These are phyloP conservation scores for Terrapene triunguis DNA, from an alignment of 2,113 vertebrate species.

Conservation along the genomic window DNA sequence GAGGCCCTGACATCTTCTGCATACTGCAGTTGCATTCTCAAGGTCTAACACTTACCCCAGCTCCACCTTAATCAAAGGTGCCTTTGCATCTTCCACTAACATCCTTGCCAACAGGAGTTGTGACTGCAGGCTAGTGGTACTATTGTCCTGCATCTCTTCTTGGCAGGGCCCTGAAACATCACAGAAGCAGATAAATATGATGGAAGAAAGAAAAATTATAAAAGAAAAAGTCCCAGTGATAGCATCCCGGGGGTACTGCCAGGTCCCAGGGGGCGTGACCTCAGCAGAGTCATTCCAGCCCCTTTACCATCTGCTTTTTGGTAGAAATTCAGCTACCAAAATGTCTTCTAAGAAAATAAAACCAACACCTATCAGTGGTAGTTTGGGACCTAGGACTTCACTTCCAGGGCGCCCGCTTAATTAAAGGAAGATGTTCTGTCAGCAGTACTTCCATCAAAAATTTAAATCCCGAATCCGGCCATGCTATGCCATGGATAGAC, in stretches of 20 bases:
- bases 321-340: background rate
- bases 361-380: rapidly evolving
- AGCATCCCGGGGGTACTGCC: background rate
- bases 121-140: background rate
- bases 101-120: background rate
- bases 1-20: background rate
- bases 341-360: background rate
- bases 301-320: background rate
- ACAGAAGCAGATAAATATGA: background rate
- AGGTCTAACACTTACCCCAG: background rate
- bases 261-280: background rate
- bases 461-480: background rate
- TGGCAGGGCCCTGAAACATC: background rate
- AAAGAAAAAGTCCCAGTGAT: background rate
- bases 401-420: rapidly evolving
- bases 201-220: background rate
- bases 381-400: background rate
- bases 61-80: background rate
- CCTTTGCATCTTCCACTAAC: background rate
- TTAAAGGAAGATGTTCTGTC: background rate
- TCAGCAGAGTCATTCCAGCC: background rate
- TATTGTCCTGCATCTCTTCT: background rate
- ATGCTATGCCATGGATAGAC: background rate
- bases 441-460: background rate
- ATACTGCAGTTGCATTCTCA: background rate